phyloP scores from a whole-genome alignment of 2,113 vertebrate species.

The Eurystomus gularis region DNA sequence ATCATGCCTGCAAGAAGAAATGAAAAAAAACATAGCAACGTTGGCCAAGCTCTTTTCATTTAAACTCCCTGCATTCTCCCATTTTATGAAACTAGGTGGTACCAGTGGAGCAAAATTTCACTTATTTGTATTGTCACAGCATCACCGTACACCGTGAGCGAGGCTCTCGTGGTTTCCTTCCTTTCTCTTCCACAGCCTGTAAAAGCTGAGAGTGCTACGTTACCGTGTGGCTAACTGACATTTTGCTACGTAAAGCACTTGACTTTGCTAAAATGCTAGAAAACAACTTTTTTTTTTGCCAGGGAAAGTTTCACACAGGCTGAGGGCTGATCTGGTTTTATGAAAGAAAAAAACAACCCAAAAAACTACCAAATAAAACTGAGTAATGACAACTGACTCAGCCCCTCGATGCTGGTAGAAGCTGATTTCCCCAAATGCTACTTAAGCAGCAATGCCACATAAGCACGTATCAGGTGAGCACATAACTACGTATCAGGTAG shows the following conservation, averaged over 20 bases:
- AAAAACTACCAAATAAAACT: too few species aligned
- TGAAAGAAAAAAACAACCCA: too few species aligned
- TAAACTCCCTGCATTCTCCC: background rate
- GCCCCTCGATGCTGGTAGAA: background rate
- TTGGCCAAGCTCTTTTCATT: background rate
- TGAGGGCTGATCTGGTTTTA: too few species aligned
- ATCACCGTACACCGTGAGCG: background rate
- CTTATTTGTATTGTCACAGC: background rate
- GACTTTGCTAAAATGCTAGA: too few species aligned
- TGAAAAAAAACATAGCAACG: background rate
- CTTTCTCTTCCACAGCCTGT: too few species aligned
- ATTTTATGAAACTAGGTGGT: background rate
- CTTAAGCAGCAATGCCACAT: background rate
- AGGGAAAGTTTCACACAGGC: too few species aligned
- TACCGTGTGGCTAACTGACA: too few species aligned
- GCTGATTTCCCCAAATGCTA: background rate
- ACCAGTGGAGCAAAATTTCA: background rate
- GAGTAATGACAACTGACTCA: background rate
- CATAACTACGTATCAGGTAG: too few species aligned
- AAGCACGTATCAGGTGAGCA: too few species aligned
- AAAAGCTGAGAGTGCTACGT: too few species aligned
- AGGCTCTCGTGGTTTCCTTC: background rate
- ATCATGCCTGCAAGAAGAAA: conserved; percentile 82
- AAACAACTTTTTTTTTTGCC: too few species aligned
- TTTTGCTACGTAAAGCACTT: too few species aligned